Percentiles rank a stretch among this genome's conserved stretches.
These are phyloP conservation scores for Leptatherina wallacei DNA, from an alignment of 2,797 vertebrate species.

Conservation along the genomic window DNA sequence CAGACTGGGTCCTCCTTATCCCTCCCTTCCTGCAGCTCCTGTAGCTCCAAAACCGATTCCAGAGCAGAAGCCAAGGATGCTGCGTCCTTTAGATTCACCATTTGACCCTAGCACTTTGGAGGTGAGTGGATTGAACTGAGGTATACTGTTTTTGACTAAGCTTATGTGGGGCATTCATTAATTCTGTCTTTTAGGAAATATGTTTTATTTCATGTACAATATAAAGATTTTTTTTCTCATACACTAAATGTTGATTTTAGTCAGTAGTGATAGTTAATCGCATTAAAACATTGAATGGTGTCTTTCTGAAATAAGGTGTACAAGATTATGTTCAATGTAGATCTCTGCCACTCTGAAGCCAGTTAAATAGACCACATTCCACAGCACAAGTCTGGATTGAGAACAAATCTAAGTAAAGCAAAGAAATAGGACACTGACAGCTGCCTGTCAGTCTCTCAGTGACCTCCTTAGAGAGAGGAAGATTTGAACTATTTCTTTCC, in stretches of 20 bases:
- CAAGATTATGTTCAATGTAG: conserved; percentile 5
- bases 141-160: conserved; percentile 27
- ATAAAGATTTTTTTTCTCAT: not conserved
- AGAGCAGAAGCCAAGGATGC: conserved; percentile 81
- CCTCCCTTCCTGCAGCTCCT: conserved; percentile 66
- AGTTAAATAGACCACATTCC: not conserved
- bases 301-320: not conserved
- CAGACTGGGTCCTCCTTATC: conserved; percentile 83
- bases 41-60: conserved; percentile 64
- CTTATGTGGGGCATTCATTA: conserved; percentile 58
- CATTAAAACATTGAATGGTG: not conserved
- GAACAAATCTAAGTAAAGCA: conserved; percentile 50
- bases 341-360: not conserved
- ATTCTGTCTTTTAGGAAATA: not conserved
- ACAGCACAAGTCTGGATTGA: conserved; percentile 18
- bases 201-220: not conserved
- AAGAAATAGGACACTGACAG: conserved; percentile 70
- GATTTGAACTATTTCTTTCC: conserved; percentile 45
- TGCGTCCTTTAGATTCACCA: conserved; percentile 80
- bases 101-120: conserved; percentile 85
- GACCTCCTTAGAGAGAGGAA: conserved; percentile 59
- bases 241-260: not conserved
- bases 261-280: not conserved
- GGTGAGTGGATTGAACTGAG: conserved; percentile 69
- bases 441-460: conserved; percentile 52